Conservation (phyloP, 2,888 invertebrate genomes). For the Crossocerus cetratus region DNA sequence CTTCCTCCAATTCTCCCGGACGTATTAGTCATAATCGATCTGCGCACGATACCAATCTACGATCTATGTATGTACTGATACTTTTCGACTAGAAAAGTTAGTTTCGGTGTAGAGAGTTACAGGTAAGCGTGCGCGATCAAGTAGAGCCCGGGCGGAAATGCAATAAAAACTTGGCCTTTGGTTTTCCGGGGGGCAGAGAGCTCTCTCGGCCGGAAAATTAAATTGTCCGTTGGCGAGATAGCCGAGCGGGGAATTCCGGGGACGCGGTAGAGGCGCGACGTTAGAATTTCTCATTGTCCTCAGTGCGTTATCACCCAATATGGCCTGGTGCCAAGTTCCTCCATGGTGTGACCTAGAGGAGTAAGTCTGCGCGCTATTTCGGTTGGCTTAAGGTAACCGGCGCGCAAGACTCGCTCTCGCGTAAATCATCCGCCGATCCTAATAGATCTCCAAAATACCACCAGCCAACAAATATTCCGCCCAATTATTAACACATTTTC, state of each 20-base stretch:
- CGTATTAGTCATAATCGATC: neutral
- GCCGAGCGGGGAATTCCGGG: conserved; percentile 29
- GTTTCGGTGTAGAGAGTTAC: too few relatives aligned
- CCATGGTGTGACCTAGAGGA: conserved; percentile 44
- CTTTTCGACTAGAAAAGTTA: too few relatives aligned
- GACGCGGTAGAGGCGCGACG: conserved; percentile 28
- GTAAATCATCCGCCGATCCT: neutral
- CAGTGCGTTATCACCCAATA: conserved; percentile 57
- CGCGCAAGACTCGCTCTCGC: conserved; percentile 9
- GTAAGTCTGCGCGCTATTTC: conserved; percentile 44
- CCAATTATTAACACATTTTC: neutral
- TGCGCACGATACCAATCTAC: neutral
- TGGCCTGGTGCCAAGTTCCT: conserved; percentile 57
- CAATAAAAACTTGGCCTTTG: conserved; percentile 24
- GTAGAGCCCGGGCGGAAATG: neutral
- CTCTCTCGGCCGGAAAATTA: conserved; percentile 33
- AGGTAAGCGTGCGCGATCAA: too few relatives aligned
- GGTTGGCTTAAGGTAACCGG: conserved; percentile 23
- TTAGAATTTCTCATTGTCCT: conserved; percentile 52
- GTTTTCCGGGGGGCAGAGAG: conserved; percentile 20
- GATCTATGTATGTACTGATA: too few relatives aligned
- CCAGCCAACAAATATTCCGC: neutral
- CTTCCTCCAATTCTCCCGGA: neutral
- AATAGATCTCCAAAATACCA: conserved; percentile 1
- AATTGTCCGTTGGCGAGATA: conserved; percentile 10